Percentiles rank a stretch among this genome's conserved stretches.
phyloP scores from a whole-genome alignment of 2,797 vertebrate genomes.

The Bucorvus abyssinicus region DNA sequence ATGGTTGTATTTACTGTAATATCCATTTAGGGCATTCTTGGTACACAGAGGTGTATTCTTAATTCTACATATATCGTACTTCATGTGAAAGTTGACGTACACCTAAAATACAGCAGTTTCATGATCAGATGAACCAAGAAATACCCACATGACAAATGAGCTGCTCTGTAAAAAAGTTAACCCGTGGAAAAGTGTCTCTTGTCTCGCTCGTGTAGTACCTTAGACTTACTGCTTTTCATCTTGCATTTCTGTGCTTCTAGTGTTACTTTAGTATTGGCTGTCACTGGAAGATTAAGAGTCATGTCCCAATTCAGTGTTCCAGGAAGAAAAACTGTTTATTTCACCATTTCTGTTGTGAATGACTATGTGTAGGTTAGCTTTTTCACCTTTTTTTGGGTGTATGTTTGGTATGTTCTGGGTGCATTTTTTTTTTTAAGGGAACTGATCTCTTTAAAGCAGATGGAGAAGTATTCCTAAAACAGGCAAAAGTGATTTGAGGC shows the following conservation, averaged over 20 bases:
- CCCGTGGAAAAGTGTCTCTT: background rate
- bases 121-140: background rate
- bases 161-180: background rate
- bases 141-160: background rate
- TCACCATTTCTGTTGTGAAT: background rate
- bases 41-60: background rate
- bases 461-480: background rate
- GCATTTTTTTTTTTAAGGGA: too few relatives aligned
- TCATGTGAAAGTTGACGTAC: background rate
- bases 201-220: rapidly evolving
- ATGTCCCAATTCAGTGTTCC: background rate
- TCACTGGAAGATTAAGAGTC: background rate
- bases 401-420: too few relatives aligned
- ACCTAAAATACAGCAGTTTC: background rate
- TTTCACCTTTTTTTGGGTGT: background rate
- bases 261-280: background rate
- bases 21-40: background rate
- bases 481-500: slow-evolving; percentile 55
- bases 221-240: background rate
- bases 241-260: background rate
- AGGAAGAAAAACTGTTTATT: background rate
- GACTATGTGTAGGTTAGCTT: background rate
- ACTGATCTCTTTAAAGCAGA: background rate
- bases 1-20: background rate
- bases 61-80: background rate